Percentiles rank a stretch among this genome's conserved stretches.
These are phyloP conservation scores for Melopsittacus undulatus DNA, from an alignment of 2,797 vertebrate genomes.

Conservation along the genomic window DNA sequence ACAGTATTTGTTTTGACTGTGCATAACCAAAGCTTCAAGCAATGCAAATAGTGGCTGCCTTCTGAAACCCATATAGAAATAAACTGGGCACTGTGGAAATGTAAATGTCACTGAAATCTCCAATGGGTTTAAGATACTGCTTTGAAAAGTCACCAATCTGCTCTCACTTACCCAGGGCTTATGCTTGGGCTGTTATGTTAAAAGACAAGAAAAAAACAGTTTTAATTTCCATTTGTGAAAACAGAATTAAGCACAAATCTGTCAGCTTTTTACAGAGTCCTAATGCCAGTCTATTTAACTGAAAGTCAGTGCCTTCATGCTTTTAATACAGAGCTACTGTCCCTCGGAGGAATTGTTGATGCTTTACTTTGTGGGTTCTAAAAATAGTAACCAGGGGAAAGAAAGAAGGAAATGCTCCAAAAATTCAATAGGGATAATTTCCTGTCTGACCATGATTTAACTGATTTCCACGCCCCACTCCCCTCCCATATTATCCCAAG, in stretches of 20 bases:
- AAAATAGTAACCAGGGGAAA: neutral
- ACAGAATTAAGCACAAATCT: neutral
- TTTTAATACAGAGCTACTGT: neutral
- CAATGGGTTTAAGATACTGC: neutral
- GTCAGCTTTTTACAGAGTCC: neutral
- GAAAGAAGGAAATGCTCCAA: neutral
- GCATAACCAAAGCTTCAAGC: slow-evolving; percentile 31
- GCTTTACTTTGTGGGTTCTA: neutral
- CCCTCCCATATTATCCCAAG: neutral
- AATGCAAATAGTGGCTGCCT: neutral
- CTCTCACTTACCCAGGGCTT: neutral
- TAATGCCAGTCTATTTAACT: neutral
- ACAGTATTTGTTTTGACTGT: slow-evolving; percentile 10
- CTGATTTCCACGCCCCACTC: neutral
- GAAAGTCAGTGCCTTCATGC: neutral
- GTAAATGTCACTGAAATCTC: slow-evolving; percentile 38
- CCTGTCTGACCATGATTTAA: neutral
- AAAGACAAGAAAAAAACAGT: neutral
- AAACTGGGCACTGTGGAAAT: slow-evolving; percentile 35
- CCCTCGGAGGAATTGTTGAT: neutral
- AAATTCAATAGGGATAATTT: neutral
- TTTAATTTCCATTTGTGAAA: neutral
- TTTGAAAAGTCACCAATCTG: slow-evolving; percentile 18
- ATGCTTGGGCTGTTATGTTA: neutral
- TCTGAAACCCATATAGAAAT: slow-evolving; percentile 25